These are phyloP conservation scores for Gadopsis bispinosus DNA, from an alignment of 2,797 vertebrate species.

Conservation along the genomic window DNA sequence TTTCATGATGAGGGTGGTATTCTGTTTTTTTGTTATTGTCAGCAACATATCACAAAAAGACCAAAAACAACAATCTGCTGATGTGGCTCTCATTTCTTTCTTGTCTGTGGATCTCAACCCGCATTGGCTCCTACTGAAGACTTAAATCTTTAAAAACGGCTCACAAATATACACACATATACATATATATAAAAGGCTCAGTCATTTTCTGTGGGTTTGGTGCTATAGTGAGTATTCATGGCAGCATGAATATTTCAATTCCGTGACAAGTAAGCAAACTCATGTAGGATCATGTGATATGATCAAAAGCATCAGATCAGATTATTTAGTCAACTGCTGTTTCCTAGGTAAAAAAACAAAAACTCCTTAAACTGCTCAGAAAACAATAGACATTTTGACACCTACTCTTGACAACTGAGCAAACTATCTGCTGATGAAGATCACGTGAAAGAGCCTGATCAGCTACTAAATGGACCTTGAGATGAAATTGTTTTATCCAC, in stretches of 20 bases:
- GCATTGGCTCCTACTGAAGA: background rate
- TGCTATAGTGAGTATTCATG: background rate
- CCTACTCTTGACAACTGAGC: background rate
- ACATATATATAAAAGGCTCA: background rate
- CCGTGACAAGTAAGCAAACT: background rate
- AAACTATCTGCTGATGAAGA: background rate
- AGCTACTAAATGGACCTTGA: background rate
- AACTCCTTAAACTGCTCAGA: background rate
- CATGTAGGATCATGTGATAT: background rate
- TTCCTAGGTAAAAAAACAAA: too few relatives aligned
- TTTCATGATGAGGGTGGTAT: background rate
- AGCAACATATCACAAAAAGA: conserved; percentile 7
- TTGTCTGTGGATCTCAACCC: background rate
- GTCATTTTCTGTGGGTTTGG: background rate
- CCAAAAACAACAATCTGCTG: background rate
- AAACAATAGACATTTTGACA: background rate
- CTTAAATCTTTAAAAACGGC: background rate
- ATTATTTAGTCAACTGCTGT: too few relatives aligned
- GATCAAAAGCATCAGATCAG: background rate
- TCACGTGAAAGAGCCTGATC: background rate
- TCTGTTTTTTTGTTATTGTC: background rate
- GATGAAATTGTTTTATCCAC: background rate
- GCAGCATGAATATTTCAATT: background rate
- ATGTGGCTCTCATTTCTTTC: background rate
- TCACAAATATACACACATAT: background rate